Evolutionary conservation across 2,797 vertebrate genomes (phyloP), one percentile per base, ranked within the genome.

Genomic region (Catamblyrhynchus diadema): DNA sequence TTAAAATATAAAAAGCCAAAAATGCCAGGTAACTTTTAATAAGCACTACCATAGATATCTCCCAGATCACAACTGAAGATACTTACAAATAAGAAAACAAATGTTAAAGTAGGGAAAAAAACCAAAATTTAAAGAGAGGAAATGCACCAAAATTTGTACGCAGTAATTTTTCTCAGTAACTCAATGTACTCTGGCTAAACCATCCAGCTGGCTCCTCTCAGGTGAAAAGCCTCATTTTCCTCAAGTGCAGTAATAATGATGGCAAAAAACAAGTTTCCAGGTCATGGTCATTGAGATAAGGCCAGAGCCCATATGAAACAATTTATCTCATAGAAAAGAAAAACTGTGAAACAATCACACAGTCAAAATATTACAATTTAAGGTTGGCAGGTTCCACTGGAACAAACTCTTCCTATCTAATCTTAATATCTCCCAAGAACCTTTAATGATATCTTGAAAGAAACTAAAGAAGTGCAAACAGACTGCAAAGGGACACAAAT

Each of bases 401-500:
- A 97, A 93, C 93, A 93, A 95, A 92, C 81, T 93, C 81, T 94
- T 94, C 75, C 83, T 83, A 94, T 81, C 66, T 94, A 81, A 94
- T 96, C 88, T 90, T 72, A 85, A 59, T 91, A 96, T 94, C 91
- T 92, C 94, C 90, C 45, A 88, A 96, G 93, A 94, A 78, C 53
- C 71, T 93, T 87, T 86, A 92, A 82, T 33, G 89, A 94, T 96
- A 93, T 95, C 94, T 94, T 94, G 80, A 75, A 81, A 96, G 92
- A 96, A 97, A 96, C 70, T 82, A 88, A 96, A 96, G 90, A 95
- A 97, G 89, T 96, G 75, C 86, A 95, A 95, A 95, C 77, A 91
- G 96, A 79, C 87, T 79, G 93, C 79, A 94, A 81, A 93, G 60
- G 81, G 92, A 96, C 51, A 85, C 67, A 93, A 90, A 96, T 51